A percentile compares a stretch with the other conserved stretches of the same genome.
Conservation (phyloP, 2,113 vertebrate species). For the Nibea albiflora region DNA sequence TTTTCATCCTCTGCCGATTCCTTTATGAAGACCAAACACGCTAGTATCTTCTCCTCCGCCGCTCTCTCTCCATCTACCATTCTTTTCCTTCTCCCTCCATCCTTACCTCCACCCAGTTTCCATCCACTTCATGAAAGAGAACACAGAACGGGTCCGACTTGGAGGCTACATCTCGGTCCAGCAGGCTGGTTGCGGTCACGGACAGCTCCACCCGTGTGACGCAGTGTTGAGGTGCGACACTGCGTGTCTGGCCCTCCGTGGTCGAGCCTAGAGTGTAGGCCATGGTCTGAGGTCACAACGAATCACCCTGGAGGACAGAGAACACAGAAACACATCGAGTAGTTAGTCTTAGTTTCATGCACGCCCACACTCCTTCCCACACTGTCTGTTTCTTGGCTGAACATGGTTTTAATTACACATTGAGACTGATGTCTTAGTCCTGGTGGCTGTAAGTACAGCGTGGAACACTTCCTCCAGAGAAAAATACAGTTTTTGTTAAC, state of each 20-base stretch:
- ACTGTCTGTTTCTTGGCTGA: neutral
- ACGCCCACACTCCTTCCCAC: neutral
- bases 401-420: neutral
- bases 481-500: neutral
- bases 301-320: constrained; percentile 22
- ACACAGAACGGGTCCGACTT: constrained; percentile 99
- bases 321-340: neutral
- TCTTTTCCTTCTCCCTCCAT: neutral
- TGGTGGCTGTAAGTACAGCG: neutral
- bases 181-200: constrained; percentile 85
- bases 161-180: constrained; percentile 97
- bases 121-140: constrained; percentile 92
- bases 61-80: neutral
- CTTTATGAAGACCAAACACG: neutral
- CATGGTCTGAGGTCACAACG: constrained; percentile 80
- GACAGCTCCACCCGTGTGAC: constrained; percentile 95
- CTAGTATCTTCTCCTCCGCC: neutral
- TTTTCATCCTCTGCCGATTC: neutral
- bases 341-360: neutral
- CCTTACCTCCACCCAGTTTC: constrained; percentile 96
- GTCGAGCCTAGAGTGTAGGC: constrained; percentile 86
- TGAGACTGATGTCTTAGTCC: neutral
- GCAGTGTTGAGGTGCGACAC: constrained; percentile 88
- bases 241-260: constrained; percentile 63
- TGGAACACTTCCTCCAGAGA: neutral